Evolutionary conservation across 2,113 vertebrate species (phyloP).

Genomic region (Orycteropus afer): DNA sequence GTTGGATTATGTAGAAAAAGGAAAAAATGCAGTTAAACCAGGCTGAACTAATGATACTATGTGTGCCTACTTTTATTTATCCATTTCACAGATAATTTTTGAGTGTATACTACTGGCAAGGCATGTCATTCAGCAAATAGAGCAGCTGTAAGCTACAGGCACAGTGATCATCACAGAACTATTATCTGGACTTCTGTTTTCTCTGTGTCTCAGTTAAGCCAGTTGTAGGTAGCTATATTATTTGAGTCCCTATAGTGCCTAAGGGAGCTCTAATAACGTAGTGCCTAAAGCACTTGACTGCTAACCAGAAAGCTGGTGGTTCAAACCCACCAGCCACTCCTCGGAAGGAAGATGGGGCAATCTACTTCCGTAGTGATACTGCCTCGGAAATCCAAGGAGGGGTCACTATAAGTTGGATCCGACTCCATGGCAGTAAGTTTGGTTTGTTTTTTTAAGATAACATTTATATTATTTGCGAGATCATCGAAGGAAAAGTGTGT

Average conservation of each 20-base stretch:
- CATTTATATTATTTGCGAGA: constrained; percentile 25
- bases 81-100: neutral
- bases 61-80: neutral
- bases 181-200: constrained; percentile 10
- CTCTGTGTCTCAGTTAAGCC: neutral
- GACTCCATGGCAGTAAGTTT: too few species aligned
- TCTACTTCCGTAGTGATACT: too few species aligned
- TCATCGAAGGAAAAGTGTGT: neutral
- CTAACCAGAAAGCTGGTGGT: too few species aligned
- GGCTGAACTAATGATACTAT: neutral
- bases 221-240: neutral
- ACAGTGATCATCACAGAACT: neutral
- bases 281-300: too few species aligned
- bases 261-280: too few species aligned
- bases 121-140: neutral
- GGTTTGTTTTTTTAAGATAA: too few species aligned
- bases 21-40: neutral
- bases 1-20: neutral
- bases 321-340: too few species aligned
- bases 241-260: too few species aligned
- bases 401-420: too few species aligned
- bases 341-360: too few species aligned
- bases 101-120: neutral
- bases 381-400: too few species aligned
- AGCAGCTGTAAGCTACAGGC: neutral